Evolutionary conservation across 1,140 invertebrate species (phyloP), one percentile per base, ranked within the genome.

Genomic region (Colletes latitarsis): DNA sequence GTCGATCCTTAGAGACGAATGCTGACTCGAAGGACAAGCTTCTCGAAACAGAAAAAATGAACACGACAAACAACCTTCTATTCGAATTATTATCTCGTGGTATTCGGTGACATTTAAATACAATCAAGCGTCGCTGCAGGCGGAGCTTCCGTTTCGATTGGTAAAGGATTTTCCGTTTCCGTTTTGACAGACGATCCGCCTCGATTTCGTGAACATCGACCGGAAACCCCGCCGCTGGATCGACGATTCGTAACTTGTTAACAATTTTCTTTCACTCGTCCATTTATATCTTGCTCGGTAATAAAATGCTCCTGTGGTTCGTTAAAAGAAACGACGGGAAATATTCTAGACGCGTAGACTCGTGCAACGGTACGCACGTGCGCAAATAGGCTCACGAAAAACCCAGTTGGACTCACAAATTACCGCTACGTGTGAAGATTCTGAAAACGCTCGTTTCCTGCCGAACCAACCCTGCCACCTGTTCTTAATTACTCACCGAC

Each of bases 131-230:
- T 12, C 21, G n/a, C 2, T 0, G 53, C 21, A 43, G 53, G 41
- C 60, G 66, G 30, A 60, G 21, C 66, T 77, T 70, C 75, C 75
- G 75, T 15, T 43, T 15, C 17, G 43, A 39, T 70, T 53, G 17
- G 1, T 4, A 66, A 75, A 66, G 62, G 73, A 6, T 75, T 64
- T 77, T 77, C 75, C 75, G 53, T 39, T 69, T 69, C 74, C 74
- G 74, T 49, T 6, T 17, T 9, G n/a, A 4, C 1, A 10, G 43
- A 12, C n/a, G 64, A 30, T 30, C 58, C 12, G 6, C 6, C 6
- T 10, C 57, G 57, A 62, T 70, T 58, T 39, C 52, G 9, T 8
- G 39, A 21, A 58, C 39, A 6, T 10, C 4, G 0, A 30, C 3
- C 17, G 1, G n/a, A 21, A 10, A 39, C 39, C 41, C n/a, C 3